Base-by-base conservation (phyloP, 1,140 invertebrate species). In the Prorops nasuta region DNA sequence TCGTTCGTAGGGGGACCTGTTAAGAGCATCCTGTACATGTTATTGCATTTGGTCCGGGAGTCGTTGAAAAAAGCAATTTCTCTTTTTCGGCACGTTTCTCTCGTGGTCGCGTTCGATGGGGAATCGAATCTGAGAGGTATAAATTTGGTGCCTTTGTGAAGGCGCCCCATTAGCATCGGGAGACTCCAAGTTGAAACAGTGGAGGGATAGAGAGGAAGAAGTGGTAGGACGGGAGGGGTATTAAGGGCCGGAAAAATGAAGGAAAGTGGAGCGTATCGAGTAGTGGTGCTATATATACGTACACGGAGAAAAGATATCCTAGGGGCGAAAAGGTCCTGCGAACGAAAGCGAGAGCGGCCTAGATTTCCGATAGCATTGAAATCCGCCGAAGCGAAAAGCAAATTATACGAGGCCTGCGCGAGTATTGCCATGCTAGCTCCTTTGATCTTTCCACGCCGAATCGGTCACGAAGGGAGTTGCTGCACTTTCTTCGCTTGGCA, bases 311-410 rank as follows among this genome's bases (percentile, higher is more conserved):
- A n/a, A n/a, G n/a, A n/a, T n/a, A n/a, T n/a, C n/a, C n/a, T n/a
- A n/a, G n/a, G n/a, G n/a, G n/a, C n/a, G n/a, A n/a, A n/a, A n/a
- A n/a, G n/a, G n/a, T n/a, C n/a, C n/a, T n/a, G n/a, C n/a, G n/a
- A n/a, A n/a, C n/a, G n/a, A n/a, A n/a, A n/a, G n/a, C 49, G 46
- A 51, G 60, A 63, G 47, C 48, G 50, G 54, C 58, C 61, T 66
- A 72, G 71, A 74, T 75, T 71, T 70, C 67, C 68, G 68, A 74
- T 72, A 73, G 59, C 64, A 72, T 75, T 75, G 71, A 75, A 71
- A 75, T 74, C 55, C 67, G 49, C 47, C 63, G 66, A 64, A 71
- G 68, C 69, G 72, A 72, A 74, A 75, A 68, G 69, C 65, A 72
- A 73, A 75, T 74, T 72, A 73, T 73, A 70, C 63, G 64, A 28